A percentile compares a stretch with the other conserved stretches of the same genome.
Conservation (phyloP, 2,888 invertebrate genomes). For the Dasysyrphus tricinctus region DNA sequence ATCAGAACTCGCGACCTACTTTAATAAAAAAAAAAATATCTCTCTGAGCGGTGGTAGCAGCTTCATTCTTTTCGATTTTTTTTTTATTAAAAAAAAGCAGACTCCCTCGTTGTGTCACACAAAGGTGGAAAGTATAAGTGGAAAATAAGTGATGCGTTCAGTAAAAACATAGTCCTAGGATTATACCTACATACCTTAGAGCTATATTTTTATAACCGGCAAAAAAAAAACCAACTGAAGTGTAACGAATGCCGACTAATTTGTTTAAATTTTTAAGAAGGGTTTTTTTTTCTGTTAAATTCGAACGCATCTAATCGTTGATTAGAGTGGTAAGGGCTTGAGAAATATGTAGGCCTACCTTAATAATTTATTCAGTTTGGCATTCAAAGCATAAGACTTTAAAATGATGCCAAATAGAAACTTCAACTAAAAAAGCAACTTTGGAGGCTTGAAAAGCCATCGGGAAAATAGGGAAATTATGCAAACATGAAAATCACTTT, state of each 20-base stretch:
- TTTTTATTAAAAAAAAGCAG: constrained; percentile 4
- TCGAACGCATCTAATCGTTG: not conserved
- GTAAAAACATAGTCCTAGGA: constrained; percentile 41
- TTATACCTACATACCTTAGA: constrained; percentile 46
- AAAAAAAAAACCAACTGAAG: constrained; percentile 41
- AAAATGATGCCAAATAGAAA: no score
- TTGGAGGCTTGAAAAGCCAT: no score
- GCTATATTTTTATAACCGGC: constrained; percentile 14
- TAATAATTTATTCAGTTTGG: no score
- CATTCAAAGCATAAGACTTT: no score
- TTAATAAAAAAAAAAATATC: constrained; percentile 17
- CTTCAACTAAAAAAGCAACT: no score
- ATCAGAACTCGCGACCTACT: constrained; percentile 71
- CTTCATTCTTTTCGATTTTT: constrained; percentile 32
- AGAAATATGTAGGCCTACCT: not conserved
- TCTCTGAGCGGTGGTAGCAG: constrained; percentile 45
- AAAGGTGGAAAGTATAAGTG: constrained; percentile 45
- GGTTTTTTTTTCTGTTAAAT: constrained; percentile 3
- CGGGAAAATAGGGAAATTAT: no score
- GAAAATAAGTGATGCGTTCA: constrained; percentile 71
- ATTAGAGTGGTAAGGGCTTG: not conserved
- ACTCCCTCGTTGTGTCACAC: constrained; percentile 68
- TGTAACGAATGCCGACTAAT: constrained; percentile 57
- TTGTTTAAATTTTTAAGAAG: constrained; percentile 40
- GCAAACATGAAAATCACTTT: no score